Evolutionary conservation across 2,888 invertebrate genomes (phyloP), one percentile per base, ranked within the genome.

Genomic region (Nasonovia ribisnigri): DNA sequence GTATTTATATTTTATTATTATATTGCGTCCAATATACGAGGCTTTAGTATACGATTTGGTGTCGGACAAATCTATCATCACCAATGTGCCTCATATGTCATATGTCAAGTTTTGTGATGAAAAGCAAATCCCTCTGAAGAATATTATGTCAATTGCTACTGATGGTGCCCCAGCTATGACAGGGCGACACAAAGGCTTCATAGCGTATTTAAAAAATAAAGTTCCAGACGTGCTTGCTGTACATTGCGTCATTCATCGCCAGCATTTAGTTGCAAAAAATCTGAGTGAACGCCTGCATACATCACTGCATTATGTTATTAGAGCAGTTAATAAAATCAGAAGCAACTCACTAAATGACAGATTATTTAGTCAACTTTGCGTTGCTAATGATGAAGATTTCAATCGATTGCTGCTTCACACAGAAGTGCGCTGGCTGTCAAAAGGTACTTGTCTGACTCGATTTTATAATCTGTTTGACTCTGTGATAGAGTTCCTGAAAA

Each of bases 391-490:
- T 89, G 94, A 94, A 94, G 94, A 95, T 51, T 95, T 94, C 67
- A 93, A 94, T 84, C 94, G 94, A 87, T 90, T 90, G 48, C 48
- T 88, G n/a, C 90, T 54, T 94, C 88, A 91, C 77, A 93, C 48
- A 90, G 91, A 84, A 88, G 57, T 88, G 88, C 57, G 57, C 42
- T 88, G 54, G 54, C 88, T 88, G 42, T 88, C 88, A 88, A 94
- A 91, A 90, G 94, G 93, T 60, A 92, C 84, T 92, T 86, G 94
- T 94, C 84, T 95, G 94, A 95, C 92, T 94, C 94, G 95, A 93
- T 95, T 95, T 95, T 95, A 94, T 92, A 94, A 94, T 94, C 94
- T 94, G 91, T 95, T 95, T 95, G 95, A 95, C 94, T 95, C 95
- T 95, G 95, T 95, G 36, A 94, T 95, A 95, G 95, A 95, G 94